Evolutionary conservation across 2,113 vertebrate genomes (phyloP).

Genomic region (Corynorhinus townsendii): DNA sequence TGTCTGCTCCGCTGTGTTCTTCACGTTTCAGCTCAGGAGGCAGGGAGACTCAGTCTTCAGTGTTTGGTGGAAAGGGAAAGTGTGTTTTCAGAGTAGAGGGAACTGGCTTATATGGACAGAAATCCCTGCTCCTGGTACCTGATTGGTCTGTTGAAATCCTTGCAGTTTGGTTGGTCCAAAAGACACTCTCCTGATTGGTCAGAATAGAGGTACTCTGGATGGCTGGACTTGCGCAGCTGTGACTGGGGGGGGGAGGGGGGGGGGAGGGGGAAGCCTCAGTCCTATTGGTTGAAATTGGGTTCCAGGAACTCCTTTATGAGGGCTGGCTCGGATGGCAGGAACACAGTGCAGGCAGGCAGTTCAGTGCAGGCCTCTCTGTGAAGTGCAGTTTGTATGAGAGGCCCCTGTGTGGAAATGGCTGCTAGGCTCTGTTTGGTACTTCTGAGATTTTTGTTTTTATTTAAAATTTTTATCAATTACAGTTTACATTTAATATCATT

Average conservation of each 20-base stretch:
- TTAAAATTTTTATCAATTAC: neutral
- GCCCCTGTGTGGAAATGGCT: neutral
- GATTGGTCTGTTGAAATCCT: neutral
- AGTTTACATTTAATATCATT: neutral
- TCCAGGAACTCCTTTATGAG: neutral
- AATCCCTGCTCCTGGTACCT: neutral
- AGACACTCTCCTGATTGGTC: neutral
- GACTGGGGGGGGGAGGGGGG: neutral
- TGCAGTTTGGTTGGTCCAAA: neutral
- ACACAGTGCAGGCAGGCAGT: neutral
- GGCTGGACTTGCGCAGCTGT: neutral
- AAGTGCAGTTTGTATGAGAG: neutral
- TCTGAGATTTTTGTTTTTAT: neutral
- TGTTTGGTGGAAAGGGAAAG: neutral
- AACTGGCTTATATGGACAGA: neutral
- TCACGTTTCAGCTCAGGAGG: neutral
- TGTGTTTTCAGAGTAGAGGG: neutral
- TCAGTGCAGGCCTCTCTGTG: neutral
- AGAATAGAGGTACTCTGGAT: neutral
- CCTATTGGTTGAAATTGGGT: neutral
- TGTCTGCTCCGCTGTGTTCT: neutral
- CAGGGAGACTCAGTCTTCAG: neutral
- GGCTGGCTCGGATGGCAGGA: neutral
- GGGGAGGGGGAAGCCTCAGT: neutral
- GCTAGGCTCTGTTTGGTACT: neutral